Percentiles rank a stretch among this genome's conserved stretches.
phyloP scores from a whole-genome alignment of 2,113 vertebrate genomes.

The Eulemur macaco region DNA sequence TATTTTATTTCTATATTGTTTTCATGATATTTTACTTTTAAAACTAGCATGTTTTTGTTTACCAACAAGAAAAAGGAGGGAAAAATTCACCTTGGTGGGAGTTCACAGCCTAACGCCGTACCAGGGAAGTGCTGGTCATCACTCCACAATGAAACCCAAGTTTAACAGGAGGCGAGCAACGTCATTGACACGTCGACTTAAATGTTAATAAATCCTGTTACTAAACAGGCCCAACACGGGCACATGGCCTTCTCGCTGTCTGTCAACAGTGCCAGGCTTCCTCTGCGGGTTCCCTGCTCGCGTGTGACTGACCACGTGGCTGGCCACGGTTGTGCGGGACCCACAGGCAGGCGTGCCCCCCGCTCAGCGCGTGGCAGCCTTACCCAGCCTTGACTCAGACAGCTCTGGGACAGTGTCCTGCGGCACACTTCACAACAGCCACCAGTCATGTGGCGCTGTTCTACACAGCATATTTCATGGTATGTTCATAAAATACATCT shows the following conservation, averaged over 20 bases:
- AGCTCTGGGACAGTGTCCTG: rapidly evolving
- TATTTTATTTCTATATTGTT: too few relatives aligned
- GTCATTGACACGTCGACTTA: not conserved
- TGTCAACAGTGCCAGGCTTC: rapidly evolving
- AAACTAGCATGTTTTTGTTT: not conserved
- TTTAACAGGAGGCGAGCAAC: not conserved
- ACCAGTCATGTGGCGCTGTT: rapidly evolving
- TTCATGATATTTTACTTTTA: not conserved
- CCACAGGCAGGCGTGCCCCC: too few relatives aligned
- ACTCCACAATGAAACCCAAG: too few relatives aligned
- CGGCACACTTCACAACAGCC: rapidly evolving
- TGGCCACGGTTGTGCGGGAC: too few relatives aligned
- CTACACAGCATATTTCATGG: not conserved
- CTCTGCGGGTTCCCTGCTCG: rapidly evolving
- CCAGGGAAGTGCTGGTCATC: not conserved
- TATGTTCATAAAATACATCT: not conserved
- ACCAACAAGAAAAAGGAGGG: not conserved
- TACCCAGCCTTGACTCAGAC: not conserved
- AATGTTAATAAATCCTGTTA: rapidly evolving
- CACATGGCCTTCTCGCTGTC: too few relatives aligned
- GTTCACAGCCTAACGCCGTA: too few relatives aligned
- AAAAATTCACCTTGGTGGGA: not conserved
- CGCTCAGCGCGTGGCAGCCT: too few relatives aligned
- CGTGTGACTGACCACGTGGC: rapidly evolving
- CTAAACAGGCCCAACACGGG: not conserved